Evolutionary conservation across 2,888 invertebrate species (phyloP).

Genomic region (Elegia similella): DNA sequence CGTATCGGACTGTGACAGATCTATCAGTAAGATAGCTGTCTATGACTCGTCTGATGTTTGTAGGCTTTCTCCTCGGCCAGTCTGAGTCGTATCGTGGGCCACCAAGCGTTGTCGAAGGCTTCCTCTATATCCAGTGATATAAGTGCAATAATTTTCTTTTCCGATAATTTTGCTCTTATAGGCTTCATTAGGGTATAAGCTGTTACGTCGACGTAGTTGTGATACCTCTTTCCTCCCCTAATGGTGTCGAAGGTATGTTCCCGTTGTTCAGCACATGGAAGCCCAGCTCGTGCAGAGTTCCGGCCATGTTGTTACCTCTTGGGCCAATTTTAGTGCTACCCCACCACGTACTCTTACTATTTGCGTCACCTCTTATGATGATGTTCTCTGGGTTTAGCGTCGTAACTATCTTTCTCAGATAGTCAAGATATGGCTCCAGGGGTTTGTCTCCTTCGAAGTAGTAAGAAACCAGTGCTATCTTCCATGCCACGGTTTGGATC

Average conservation of each 20-base stretch:
- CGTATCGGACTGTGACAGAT: no score
- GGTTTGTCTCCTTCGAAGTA: no score
- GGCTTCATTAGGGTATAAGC: conserved; percentile 18
- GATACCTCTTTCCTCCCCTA: not conserved
- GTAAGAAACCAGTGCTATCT: no score
- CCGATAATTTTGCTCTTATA: conserved; percentile 2
- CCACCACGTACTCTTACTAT: no score
- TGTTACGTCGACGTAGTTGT: conserved; percentile 24
- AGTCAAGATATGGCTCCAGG: conserved; percentile 1
- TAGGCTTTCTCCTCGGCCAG: no score
- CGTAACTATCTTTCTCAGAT: not conserved
- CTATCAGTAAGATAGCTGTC: no score
- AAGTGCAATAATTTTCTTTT: no score
- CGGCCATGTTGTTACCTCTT: conserved; percentile 17
- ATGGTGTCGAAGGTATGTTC: conserved; percentile 24
- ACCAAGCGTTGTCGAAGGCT: no score
- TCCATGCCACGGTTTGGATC: not conserved
- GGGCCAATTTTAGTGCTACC: conserved; percentile 15
- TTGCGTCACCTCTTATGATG: conserved; percentile 24
- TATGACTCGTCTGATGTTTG: not conserved
- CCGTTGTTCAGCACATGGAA: conserved; percentile 25
- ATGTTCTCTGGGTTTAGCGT: not conserved
- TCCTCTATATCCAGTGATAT: no score
- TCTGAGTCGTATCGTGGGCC: no score
- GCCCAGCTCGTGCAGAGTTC: conserved; percentile 15